Evolutionary conservation across 2,888 invertebrate species (phyloP).

Genomic region (Trissonchulus sp.): DNA sequence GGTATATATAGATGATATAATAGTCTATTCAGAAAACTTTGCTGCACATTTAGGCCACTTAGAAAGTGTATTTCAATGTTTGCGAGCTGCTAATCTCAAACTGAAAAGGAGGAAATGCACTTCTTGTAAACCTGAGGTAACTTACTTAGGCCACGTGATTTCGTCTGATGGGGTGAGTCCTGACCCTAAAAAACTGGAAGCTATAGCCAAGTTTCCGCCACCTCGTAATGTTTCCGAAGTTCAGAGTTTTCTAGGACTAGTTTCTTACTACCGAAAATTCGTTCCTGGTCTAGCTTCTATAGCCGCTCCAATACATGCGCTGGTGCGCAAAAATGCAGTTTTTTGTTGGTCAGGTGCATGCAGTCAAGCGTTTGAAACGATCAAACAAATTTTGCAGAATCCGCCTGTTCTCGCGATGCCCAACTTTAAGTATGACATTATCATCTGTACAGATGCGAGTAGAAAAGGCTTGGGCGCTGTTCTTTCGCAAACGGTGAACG

Average conservation of each 20-base stretch:
- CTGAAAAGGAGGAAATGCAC: background rate
- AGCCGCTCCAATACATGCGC: background rate
- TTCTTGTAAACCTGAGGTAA: background rate
- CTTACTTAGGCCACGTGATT: background rate
- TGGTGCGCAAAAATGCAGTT: background rate
- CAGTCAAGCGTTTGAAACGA: background rate
- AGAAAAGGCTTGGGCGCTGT: background rate
- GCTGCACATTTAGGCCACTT: background rate
- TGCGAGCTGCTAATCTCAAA: background rate
- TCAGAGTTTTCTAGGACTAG: background rate
- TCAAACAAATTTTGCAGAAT: background rate
- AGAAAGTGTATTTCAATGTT: conserved; percentile 4
- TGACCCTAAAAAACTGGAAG: background rate
- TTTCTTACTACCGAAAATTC: background rate
- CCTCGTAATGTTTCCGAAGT: background rate
- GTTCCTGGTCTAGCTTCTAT: background rate
- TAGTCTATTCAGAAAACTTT: background rate
- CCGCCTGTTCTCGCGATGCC: background rate
- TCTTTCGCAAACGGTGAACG: background rate
- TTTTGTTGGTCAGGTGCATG: background rate
- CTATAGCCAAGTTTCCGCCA: background rate
- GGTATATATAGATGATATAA: background rate
- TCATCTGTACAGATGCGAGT: background rate
- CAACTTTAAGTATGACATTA: background rate
- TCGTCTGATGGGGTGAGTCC: background rate